Conservation (phyloP, 2,113 vertebrate genomes). For the human (Homo sapiens) region GRCh38 chr12:16251501-16252000, state of each 20-base stretch:
- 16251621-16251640: not conserved
- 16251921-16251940: not conserved
- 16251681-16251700: not conserved
- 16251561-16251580: not conserved
- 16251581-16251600: not conserved
- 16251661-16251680: not conserved
- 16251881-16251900: not conserved
- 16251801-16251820: not conserved
- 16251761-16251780: not conserved
- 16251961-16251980: not conserved
- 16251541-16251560: not conserved
- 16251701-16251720: not conserved
- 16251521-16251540: not conserved
- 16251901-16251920: not conserved
- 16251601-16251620: not conserved
- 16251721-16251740: not conserved
- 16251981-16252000: not conserved
- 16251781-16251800: not conserved
- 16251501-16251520: not conserved
- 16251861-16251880: not conserved
- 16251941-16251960: not conserved
- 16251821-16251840: not conserved
- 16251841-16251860: not conserved
- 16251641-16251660: not conserved
- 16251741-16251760: not conserved